Evolutionary conservation across 2,113 vertebrate species (phyloP).

Genomic region (Gavialis gangeticus): DNA sequence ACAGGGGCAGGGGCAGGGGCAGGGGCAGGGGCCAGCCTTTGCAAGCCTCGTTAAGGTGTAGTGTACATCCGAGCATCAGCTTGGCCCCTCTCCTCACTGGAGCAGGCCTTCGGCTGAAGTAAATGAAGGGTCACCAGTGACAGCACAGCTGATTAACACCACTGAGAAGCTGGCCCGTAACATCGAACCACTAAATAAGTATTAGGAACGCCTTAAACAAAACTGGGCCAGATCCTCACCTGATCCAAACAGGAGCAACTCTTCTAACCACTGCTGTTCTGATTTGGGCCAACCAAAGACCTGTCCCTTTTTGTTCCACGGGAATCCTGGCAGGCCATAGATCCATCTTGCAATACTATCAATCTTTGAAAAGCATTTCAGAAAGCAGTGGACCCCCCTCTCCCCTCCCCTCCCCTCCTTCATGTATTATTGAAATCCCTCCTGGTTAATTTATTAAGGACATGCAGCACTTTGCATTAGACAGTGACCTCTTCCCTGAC

Average conservation of each 20-base stretch:
- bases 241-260: neutral
- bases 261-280: neutral
- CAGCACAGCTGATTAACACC: neutral
- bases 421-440: constrained; percentile 61
- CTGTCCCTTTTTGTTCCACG: neutral
- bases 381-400: constrained; percentile 35
- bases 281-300: neutral
- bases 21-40: too few relatives aligned
- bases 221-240: neutral
- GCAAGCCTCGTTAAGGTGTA: neutral
- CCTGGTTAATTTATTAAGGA: constrained; percentile 69
- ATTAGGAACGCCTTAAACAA: neutral
- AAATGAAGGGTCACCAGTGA: neutral
- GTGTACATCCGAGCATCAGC: neutral
- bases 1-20: neutral
- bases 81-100: too few relatives aligned
- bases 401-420: neutral
- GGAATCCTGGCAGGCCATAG: neutral
- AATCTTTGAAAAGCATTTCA: constrained; percentile 61
- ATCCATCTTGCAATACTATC: constrained; percentile 3
- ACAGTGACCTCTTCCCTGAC: constrained; percentile 62
- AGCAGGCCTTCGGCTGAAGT: neutral
- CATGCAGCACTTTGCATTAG: constrained; percentile 43
- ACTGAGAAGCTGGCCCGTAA: neutral
- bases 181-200: neutral